A percentile compares a stretch with the other conserved stretches of the same genome.
phyloP scores from a whole-genome alignment of 1,140 invertebrate species.

The Epicauta chinensis region DNA sequence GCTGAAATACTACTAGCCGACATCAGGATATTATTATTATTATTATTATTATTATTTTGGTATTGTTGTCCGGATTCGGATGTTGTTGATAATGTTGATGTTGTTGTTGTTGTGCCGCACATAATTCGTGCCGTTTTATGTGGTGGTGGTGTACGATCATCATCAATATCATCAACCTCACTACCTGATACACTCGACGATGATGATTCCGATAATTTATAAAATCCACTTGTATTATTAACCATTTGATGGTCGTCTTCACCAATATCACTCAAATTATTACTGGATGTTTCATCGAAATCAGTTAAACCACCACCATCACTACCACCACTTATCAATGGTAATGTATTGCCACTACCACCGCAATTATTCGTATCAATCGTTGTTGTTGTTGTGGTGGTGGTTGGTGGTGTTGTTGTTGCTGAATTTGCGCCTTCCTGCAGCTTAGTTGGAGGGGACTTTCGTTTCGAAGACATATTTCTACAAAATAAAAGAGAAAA shows the following conservation, averaged over 20 bases:
- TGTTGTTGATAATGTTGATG: too few relatives aligned
- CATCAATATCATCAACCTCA: slow-evolving; percentile 52
- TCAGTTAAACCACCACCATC: slow-evolving; percentile 43
- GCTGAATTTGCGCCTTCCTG: slow-evolving; percentile 62
- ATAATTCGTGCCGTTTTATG: slow-evolving; percentile 35
- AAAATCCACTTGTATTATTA: slow-evolving; percentile 44
- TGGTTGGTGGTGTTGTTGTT: slow-evolving; percentile 44
- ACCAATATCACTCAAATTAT: slow-evolving; percentile 42
- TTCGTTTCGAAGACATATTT: slow-evolving; percentile 92
- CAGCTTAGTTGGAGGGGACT: slow-evolving; percentile 84
- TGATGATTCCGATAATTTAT: slow-evolving; percentile 53
- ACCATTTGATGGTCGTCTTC: slow-evolving; percentile 43
- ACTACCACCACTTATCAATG: slow-evolving; percentile 31
- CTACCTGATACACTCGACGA: slow-evolving; percentile 51
- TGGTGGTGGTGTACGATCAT: slow-evolving; percentile 44
- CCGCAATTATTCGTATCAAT: too few relatives aligned
- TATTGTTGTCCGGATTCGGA: too few relatives aligned
- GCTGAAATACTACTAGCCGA: slow-evolving; percentile 25
- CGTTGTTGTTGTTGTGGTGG: too few relatives aligned
- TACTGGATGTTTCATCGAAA: slow-evolving; percentile 42
- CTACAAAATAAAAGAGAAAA: slow-evolving; percentile 50
- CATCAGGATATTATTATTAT: slow-evolving; percentile 20
- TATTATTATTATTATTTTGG: too few relatives aligned
- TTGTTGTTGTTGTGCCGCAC: slow-evolving; percentile 19
- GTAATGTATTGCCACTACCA: slow-evolving; percentile 15